phyloP scores from a whole-genome alignment of 2,888 invertebrate genomes.

The Cryptocephalus primarius region DNA sequence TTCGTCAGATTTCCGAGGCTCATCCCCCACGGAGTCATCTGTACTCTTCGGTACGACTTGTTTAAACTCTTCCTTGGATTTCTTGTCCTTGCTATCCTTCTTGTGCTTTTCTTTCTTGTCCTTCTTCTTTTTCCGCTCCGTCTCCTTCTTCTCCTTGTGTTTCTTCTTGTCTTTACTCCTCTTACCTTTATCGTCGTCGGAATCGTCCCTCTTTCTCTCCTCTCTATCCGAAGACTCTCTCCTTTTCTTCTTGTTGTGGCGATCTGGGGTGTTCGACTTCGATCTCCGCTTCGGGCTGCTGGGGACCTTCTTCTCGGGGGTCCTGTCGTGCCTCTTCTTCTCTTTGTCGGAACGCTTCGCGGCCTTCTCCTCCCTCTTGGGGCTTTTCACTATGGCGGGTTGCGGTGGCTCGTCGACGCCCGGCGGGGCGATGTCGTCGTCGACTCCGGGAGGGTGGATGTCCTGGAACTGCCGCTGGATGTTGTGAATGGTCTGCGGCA shows the following conservation, averaged over 20 bases:
- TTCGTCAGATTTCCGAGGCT: not conserved
- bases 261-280: constrained; percentile 33
- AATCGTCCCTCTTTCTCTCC: constrained; percentile 25
- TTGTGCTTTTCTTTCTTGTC: constrained; percentile 36
- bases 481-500: constrained; percentile 17
- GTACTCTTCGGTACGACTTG: constrained; percentile 24
- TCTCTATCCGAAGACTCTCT: constrained; percentile 23
- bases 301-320: constrained; percentile 22
- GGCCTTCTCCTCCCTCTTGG: constrained; percentile 5
- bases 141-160: constrained; percentile 43
- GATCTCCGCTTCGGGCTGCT: constrained; percentile 31
- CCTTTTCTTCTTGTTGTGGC: constrained; percentile 26
- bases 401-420: constrained; percentile 53
- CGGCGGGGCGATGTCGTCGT: constrained; percentile 49
- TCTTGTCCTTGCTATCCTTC: constrained; percentile 29
- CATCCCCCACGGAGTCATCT: constrained; percentile 23
- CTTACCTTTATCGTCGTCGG: constrained; percentile 32
- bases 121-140: constrained; percentile 35
- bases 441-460: constrained; percentile 22
- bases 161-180: constrained; percentile 44
- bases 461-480: constrained; percentile 19
- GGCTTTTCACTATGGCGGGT: constrained; percentile 32
- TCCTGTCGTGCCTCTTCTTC: constrained; percentile 14
- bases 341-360: constrained; percentile 6
- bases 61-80: constrained; percentile 26